A percentile compares a stretch with the other conserved stretches of the same genome.
Conservation (phyloP, 2,888 invertebrate genomes). For the Mesorhabditis sp. region DNA sequence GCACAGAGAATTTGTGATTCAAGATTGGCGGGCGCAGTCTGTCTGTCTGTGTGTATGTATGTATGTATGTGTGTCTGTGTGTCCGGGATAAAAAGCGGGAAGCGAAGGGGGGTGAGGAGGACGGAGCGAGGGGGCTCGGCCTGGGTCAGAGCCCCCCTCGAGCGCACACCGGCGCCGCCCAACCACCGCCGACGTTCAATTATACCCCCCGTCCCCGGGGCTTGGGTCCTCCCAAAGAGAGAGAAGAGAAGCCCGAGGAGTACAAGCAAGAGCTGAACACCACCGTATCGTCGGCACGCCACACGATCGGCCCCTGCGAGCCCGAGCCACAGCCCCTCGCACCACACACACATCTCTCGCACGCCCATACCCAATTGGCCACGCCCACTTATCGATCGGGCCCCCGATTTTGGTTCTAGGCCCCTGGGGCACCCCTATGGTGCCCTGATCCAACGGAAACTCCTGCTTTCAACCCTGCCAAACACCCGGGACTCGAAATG, state of each 20-base stretch:
- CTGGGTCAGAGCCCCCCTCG: not conserved
- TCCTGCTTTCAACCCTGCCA: not conserved
- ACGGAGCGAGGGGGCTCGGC: not conserved
- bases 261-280: not conserved
- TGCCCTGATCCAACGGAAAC: no score
- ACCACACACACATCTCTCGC: not conserved
- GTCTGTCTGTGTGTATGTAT: no score
- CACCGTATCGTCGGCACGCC: not conserved
- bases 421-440: no score
- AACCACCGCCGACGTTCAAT: not conserved
- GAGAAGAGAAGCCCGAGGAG: not conserved
- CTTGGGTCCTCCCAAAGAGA: not conserved
- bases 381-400: constrained; percentile 1
- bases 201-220: not conserved
- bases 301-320: not conserved
- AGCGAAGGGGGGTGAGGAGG: constrained; percentile 3
- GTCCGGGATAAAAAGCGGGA: not conserved
- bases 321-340: not conserved
- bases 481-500: not conserved
- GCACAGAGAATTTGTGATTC: constrained; percentile 4
- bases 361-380: constrained; percentile 2
- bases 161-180: no score
- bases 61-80: no score
- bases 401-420: not conserved
- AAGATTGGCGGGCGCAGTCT: not conserved